Evolutionary conservation across 2,888 invertebrate genomes (phyloP), one percentile per base, ranked within the genome.

Genomic region (Cylindroiulus punctatus): DNA sequence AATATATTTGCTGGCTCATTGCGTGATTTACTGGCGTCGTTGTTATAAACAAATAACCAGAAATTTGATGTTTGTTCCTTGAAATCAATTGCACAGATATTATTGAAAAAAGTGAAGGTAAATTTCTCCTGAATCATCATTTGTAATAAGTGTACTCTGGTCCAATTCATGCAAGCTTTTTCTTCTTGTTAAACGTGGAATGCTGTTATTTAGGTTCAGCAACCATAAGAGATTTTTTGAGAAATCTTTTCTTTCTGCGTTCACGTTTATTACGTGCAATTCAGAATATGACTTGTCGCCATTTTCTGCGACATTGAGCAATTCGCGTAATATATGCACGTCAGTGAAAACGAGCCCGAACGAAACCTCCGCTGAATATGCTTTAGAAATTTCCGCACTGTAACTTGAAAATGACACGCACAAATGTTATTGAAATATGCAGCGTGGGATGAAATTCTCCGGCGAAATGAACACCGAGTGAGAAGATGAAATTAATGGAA

Each of bases 251-350:
- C 65, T 7, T 26, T 1, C 65, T 26, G 22, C 22, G 65, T n/a
- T 30, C 26, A 30, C 30, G 76, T 30, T 26, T 76, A 76, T 76
- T 76, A 76, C 76, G 76, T 30, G 76, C 30, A 12, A 30, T 30
- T 76, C 76, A 65, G 1, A 30, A 76, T 76, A 30, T 76, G 76
- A 30, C 26, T 76, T 76, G 22, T 76, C 30, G 76, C 76, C 76
- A 76, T 76, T 76, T 76, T 76, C 76, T 76, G 76, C 76, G 76
- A 76, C 76, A 76, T 30, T 76, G 76, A 22, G 30, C 76, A 76
- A 76, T 76, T 76, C 30, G 8, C 14, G 14, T 76, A 76, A 76
- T 76, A 10, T 10, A 65, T 26, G 65, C 22, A 65, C 65, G 22
- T 5, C 65, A 22, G 22, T 12, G 30, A 76, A 76, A 76, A 76